These are phyloP conservation scores for Priocnemis perturbator DNA, from an alignment of 2,888 invertebrate species.

Conservation along the genomic window DNA sequence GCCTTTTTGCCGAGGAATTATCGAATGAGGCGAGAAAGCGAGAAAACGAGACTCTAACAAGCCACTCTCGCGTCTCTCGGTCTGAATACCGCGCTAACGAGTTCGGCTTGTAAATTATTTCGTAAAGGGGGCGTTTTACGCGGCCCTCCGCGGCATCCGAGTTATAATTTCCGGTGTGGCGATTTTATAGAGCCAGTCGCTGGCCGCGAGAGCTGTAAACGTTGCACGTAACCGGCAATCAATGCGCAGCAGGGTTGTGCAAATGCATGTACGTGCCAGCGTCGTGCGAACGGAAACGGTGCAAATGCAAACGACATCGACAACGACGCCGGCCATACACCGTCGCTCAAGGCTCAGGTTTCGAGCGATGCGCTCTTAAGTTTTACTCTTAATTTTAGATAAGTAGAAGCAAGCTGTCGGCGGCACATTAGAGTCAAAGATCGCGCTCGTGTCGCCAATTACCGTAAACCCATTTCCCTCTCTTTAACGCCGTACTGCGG, in stretches of 20 bases:
- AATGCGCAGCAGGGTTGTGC: conserved; percentile 38
- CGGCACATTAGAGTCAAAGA: conserved; percentile 11
- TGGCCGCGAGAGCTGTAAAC: conserved; percentile 42
- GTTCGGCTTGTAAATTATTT: conserved; percentile 64
- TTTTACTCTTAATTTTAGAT: too few relatives aligned
- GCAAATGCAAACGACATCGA: too few relatives aligned
- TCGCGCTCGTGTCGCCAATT: too few relatives aligned
- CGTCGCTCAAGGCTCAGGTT: too few relatives aligned
- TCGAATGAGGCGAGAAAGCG: background rate
- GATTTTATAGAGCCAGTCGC: conserved; percentile 62
- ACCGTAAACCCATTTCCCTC: too few relatives aligned
- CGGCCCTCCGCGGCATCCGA: conserved; percentile 49
- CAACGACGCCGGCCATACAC: too few relatives aligned
- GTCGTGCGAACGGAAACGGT: background rate
- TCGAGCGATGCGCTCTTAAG: background rate
- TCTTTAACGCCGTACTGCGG: too few relatives aligned
- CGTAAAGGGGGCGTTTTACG: conserved; percentile 51
- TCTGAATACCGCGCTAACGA: conserved; percentile 59
- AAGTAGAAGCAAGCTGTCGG: conserved; percentile 2
- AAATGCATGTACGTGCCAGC: conserved; percentile 17
- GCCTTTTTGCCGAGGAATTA: too few relatives aligned
- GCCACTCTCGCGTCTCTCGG: conserved; percentile 42
- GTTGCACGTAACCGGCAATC: conserved; percentile 55
- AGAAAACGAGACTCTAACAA: conserved; percentile 47
- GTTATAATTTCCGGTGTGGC: conserved; percentile 65